phyloP scores from a whole-genome alignment of 2,113 vertebrate species.

The Bos javanicus region DNA sequence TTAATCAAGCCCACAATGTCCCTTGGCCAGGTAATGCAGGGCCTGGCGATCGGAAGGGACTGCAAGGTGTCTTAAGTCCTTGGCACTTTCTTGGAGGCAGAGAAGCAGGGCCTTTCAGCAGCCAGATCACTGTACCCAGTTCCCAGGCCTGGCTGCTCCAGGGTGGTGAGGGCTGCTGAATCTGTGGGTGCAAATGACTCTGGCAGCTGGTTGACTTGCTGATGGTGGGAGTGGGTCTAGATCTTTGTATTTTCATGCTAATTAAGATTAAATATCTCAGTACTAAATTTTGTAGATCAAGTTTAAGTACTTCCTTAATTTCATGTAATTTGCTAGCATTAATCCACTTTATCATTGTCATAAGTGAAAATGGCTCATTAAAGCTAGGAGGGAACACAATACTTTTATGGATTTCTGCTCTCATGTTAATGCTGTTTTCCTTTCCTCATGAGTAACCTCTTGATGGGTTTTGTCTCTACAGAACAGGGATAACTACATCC shows the following conservation, averaged over 20 bases:
- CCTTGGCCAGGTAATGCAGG: not conserved
- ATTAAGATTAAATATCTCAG: slow-evolving; percentile 88
- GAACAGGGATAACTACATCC: slow-evolving; percentile 94
- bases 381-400: slow-evolving; percentile 85
- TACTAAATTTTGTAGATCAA: slow-evolving; percentile 84
- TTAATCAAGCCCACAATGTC: slow-evolving; percentile 11
- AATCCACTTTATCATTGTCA: slow-evolving; percentile 87
- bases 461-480: slow-evolving; percentile 86
- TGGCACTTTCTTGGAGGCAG: slow-evolving; percentile 14
- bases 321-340: slow-evolving; percentile 86
- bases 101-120: slow-evolving; percentile 29
- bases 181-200: not conserved
- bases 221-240: slow-evolving; percentile 67
- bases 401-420: slow-evolving; percentile 85
- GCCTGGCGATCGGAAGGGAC: not conserved
- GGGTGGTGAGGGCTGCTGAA: not conserved
- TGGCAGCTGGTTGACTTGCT: slow-evolving; percentile 53
- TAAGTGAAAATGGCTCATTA: slow-evolving; percentile 88
- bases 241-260: slow-evolving; percentile 81
- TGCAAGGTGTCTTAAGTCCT: slow-evolving; percentile 23
- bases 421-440: slow-evolving; percentile 85
- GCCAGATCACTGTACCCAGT: not conserved
- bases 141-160: not conserved
- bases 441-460: slow-evolving; percentile 85
- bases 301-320: slow-evolving; percentile 88